Percentiles rank a stretch among this genome's conserved stretches.
Conservation (phyloP, 2,113 vertebrate genomes). For the Falco punctatus region DNA sequence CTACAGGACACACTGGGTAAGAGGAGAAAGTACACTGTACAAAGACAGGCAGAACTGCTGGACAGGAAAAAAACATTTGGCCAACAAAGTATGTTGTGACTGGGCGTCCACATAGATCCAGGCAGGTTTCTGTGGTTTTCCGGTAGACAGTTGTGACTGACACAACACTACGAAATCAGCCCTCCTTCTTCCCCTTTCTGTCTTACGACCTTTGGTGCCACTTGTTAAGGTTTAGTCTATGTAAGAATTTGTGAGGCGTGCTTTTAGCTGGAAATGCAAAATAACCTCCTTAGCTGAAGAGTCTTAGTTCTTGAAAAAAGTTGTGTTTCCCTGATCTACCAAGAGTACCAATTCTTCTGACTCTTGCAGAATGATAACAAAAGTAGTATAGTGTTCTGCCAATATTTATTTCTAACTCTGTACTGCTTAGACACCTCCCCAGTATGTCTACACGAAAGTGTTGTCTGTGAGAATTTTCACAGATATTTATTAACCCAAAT, state of each 20-base stretch:
- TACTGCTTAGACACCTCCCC: neutral
- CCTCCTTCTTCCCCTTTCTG: conserved; percentile 65
- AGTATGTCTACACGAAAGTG: neutral
- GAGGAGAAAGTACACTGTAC: neutral
- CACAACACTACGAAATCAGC: conserved; percentile 19
- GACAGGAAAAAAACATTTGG: conserved; percentile 39
- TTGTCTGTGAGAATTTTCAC: neutral
- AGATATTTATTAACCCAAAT: neutral
- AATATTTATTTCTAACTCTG: neutral
- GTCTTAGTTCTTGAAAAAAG: neutral
- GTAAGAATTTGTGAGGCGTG: neutral
- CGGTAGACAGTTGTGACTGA: conserved; percentile 66
- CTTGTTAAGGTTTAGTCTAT: neutral
- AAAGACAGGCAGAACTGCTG: neutral
- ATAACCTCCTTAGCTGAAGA: neutral
- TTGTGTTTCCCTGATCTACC: neutral
- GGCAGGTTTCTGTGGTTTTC: conserved; percentile 69
- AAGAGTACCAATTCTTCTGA: neutral
- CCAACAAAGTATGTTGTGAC: conserved; percentile 47
- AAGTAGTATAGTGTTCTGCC: neutral
- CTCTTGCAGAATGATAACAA: neutral
- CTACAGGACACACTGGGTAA: neutral
- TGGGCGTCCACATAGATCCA: conserved; percentile 4
- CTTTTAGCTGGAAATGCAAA: neutral
- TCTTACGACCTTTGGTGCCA: conserved; percentile 23